Base-by-base conservation (phyloP, 2,113 vertebrate species). In the Taurulus bubalis region DNA sequence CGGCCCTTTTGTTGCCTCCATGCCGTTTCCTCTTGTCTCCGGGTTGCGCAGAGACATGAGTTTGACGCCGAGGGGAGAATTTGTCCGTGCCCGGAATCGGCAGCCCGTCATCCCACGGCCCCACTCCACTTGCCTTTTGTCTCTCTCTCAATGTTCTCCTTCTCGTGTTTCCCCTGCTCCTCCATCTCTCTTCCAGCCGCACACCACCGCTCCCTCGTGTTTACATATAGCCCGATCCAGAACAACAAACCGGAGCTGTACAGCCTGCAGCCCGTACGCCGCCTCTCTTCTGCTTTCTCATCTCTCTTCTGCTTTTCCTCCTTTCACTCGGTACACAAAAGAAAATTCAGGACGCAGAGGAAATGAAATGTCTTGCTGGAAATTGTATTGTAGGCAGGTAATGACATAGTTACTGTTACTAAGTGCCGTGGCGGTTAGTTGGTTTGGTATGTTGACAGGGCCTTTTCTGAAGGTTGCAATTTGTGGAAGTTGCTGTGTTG, bases 111-210 rank as follows among this genome's bases (percentile, higher is more conserved):
- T 89, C 66, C 55, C 65, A 4, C 62, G 70, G 83, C 69, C 53
- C 32, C 49, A 2, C 59, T 77, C 76, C 38, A 34, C 77, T 85
- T 47, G 51, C 40, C 49, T 45, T 69, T 82, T 75, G 56, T 86
- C 82, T 86, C 67, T 63, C 56, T 74, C 62, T 81, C 82, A 56
- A 8, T 64, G 64, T 78, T 85, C 63, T 71, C 60, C 53, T 84
- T 83, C 69, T 72, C 11, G 16, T 66, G 68, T 60, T 38, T 12
- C 34, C 8, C 3, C 55, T 80, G 49, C 53, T 47, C 74, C 42
- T 82, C 67, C 71, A 71, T 86, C 78, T 79, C 16, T 84, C 87
- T 85, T 82, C 11, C 94, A 96, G 96, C 76, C 82, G 71, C 59
- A 34, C 85, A 75, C 53, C 72, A 18, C 78, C 55, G 80, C 80